Percentiles rank a stretch among this genome's conserved stretches.
These are phyloP conservation scores for Tokudaia tokunoshimensis DNA, from an alignment of 2,797 vertebrate species.

Conservation along the genomic window DNA sequence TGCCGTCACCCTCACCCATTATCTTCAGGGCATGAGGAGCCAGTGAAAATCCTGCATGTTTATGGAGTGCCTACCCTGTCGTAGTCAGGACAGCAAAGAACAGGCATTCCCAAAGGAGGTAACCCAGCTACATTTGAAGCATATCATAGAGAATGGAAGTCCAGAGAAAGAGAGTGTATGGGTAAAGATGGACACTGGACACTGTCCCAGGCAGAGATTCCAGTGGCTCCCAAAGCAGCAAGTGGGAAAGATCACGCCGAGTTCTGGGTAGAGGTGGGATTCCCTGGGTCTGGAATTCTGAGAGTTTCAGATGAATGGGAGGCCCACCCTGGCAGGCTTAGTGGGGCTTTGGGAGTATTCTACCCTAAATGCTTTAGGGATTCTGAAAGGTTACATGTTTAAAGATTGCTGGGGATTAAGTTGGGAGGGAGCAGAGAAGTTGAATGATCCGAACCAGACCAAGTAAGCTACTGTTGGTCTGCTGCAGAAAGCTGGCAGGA, in stretches of 20 bases:
- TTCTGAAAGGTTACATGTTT: conserved; percentile 70
- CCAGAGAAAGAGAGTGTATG: no score
- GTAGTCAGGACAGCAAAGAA: not conserved
- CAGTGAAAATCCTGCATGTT: not conserved
- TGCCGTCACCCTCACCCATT: not conserved
- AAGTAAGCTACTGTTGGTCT: not conserved
- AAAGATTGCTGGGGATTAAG: conserved; percentile 44
- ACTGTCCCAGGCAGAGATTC: not conserved
- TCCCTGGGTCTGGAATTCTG: not conserved
- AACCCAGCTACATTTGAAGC: not conserved
- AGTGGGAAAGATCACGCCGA: not conserved
- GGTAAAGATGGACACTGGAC: not conserved
- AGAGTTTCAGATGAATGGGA: not conserved
- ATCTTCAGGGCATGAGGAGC: not conserved
- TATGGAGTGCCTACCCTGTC: conserved; percentile 29
- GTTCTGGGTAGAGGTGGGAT: not conserved
- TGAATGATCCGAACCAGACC: not conserved
- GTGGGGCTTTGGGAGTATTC: not conserved
- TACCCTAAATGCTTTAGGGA: conserved; percentile 46
- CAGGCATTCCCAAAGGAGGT: not conserved
- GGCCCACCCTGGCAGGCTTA: not conserved
- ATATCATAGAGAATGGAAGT: rapidly evolving
- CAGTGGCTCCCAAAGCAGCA: not conserved
- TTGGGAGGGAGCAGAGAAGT: not conserved
- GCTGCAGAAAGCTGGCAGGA: not conserved